A percentile compares a stretch with the other conserved stretches of the same genome.
Conservation (phyloP, 2,113 vertebrate species). For the Paraplagusia blochii region DNA sequence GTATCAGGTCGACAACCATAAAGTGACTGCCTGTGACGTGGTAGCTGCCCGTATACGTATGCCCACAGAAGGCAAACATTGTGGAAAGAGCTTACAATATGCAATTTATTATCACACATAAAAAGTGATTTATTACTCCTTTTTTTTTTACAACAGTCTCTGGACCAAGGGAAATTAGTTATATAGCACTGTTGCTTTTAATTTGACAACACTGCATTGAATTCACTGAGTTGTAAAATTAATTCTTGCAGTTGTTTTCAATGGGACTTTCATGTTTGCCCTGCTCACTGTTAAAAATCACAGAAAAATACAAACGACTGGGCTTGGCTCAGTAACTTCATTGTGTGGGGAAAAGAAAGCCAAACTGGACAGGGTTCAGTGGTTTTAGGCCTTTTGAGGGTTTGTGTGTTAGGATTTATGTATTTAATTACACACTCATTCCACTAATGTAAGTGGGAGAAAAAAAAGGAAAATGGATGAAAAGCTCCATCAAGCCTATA, state of each 20-base stretch:
- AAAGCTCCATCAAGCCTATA: conserved; percentile 59
- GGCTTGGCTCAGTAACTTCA: conserved; percentile 74
- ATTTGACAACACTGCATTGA: conserved; percentile 73
- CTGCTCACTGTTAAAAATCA: conserved; percentile 71
- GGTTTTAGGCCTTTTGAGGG: conserved; percentile 72
- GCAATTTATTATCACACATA: conserved; percentile 69
- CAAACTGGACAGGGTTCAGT: conserved; percentile 71
- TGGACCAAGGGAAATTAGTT: conserved; percentile 72
- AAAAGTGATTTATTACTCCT: conserved; percentile 64
- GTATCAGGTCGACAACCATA: conserved; percentile 50
- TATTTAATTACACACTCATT: conserved; percentile 77
- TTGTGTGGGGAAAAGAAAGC: conserved; percentile 66
- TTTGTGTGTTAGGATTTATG: conserved; percentile 73
- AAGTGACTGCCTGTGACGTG: conserved; percentile 27
- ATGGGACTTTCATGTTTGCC: conserved; percentile 72
- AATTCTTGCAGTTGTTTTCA: conserved; percentile 75
- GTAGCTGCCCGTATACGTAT: conserved; percentile 40
- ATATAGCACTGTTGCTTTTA: conserved; percentile 72
- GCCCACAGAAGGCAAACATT: conserved; percentile 49
- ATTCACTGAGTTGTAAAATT: conserved; percentile 78
- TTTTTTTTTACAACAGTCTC: conserved; percentile 59
- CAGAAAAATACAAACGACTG: conserved; percentile 74
- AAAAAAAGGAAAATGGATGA: conserved; percentile 66
- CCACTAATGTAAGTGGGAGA: conserved; percentile 68
- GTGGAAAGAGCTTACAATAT: conserved; percentile 58